Base-by-base conservation (phyloP, 1,140 invertebrate species). In the Philopotamus ludificatus region DNA sequence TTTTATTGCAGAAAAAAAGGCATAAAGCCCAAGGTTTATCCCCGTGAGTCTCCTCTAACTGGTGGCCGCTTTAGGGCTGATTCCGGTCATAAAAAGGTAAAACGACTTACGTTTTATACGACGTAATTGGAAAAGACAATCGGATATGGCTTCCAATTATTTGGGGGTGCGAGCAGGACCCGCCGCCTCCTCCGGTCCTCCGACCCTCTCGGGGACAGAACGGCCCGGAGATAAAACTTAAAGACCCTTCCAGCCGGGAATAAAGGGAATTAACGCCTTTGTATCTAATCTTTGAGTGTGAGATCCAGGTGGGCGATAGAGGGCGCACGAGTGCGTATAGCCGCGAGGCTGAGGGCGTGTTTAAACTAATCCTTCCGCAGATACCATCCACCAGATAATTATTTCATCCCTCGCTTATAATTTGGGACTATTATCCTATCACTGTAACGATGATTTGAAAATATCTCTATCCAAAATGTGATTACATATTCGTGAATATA, bases 251-350 rank as follows among this genome's bases (percentile, higher is more conserved):
- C 41, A 8, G 2, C 34, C 53, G 25, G 59, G 34, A 66, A 68
- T 68, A 68, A 68, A 68, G 45, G 44, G 67, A 57, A 70, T 70
- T 70, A 66, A 70, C 68, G 64, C 68, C 64, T 49, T 57, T 47
- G 59, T 63, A 66, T 64, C 64, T 61, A 64, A 66, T 66, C 68
- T 63, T 54, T 22, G 15, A 61, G 54, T 62, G 45, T 54, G 68
- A 63, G 64, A 66, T 64, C 45, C 63, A 63, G 58, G 63, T 68
- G 53, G 42, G 58, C 26, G 54, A 60, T 64, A 63, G 42, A 53
- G 57, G 25, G 25, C 60, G 58, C 20, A 10, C 62, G 59, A 63
- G 53, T 55, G 45, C 26, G 28, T 34, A 34, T 59, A 59, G 18
- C 3, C 9, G 44, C 44, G 44, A 16, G 44, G 44, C 18, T 47